phyloP scores from a whole-genome alignment of 2,113 vertebrate species.

The Ammodytes dubius region DNA sequence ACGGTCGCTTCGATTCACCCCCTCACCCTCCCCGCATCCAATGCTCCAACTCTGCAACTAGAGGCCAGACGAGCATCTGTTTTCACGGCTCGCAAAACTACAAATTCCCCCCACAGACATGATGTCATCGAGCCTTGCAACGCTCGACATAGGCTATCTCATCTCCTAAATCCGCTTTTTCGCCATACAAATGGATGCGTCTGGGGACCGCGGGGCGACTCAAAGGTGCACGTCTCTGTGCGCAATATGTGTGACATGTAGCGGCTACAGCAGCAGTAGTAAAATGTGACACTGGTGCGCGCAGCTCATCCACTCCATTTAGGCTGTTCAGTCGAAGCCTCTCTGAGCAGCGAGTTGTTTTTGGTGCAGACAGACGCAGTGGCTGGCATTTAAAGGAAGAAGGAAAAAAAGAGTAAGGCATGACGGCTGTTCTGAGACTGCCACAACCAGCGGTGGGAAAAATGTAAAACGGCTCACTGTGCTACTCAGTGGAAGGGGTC shows the following conservation, averaged over 20 bases:
- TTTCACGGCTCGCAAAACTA: conserved; percentile 71
- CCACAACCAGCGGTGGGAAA: conserved; percentile 21
- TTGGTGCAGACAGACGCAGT: conserved; percentile 83
- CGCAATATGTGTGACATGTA: conserved; percentile 64
- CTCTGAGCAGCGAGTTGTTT: conserved; percentile 61
- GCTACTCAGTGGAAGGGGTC: conserved; percentile 38
- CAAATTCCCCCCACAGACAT: conserved; percentile 75
- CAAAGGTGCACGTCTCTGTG: conserved; percentile 38
- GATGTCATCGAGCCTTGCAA: conserved; percentile 83
- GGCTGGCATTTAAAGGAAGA: conserved; percentile 72
- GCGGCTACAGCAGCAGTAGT: conserved; percentile 48
- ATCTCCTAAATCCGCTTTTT: conserved; percentile 29
- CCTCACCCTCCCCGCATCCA: conserved; percentile 47
- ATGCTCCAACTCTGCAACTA: conserved; percentile 72
- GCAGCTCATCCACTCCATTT: conserved; percentile 28
- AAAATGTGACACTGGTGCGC: conserved; percentile 56
- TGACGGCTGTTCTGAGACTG: conserved; percentile 61
- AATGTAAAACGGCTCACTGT: conserved; percentile 47
- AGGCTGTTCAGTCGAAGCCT: conserved; percentile 34
- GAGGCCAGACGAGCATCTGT: conserved; percentile 81
- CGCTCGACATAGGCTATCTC: conserved; percentile 40
- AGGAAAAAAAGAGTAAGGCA: conserved; percentile 50
- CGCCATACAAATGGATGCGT: conserved; percentile 29
- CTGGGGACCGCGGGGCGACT: conserved; percentile 5
- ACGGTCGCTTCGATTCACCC: conserved; percentile 66